These are phyloP conservation scores for Drosophila guanche DNA, from an alignment of 1,140 invertebrate genomes.

Conservation along the genomic window DNA sequence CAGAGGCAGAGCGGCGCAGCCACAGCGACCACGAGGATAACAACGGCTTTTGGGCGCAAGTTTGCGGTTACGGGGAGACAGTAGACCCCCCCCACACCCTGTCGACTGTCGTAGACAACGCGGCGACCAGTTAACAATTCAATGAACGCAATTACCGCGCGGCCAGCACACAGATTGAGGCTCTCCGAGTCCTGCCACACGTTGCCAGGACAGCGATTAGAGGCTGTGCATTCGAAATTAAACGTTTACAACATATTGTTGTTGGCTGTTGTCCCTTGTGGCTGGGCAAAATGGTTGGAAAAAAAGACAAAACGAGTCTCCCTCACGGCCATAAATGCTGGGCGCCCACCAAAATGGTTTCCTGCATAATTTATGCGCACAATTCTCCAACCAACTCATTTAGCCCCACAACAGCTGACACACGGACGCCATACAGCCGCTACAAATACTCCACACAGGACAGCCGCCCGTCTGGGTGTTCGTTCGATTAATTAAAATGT, in stretches of 20 bases:
- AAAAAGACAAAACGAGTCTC: constrained; percentile 10
- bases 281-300: not conserved
- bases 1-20: constrained; percentile 12
- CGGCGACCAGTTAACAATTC: constrained; percentile 74
- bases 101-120: constrained; percentile 46
- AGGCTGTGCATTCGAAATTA: constrained; percentile 70
- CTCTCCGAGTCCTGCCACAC: too few species aligned
- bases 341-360: constrained; percentile 54
- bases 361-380: constrained; percentile 78
- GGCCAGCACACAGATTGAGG: constrained; percentile 37
- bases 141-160: constrained; percentile 76
- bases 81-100: too few species aligned
- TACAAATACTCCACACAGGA: not conserved
- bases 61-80: constrained; percentile 55
- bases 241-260: constrained; percentile 81
- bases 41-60: constrained; percentile 77
- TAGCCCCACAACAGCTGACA: constrained; percentile 62
- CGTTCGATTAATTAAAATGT: constrained; percentile 56
- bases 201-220: constrained; percentile 73
- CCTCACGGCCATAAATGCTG: constrained; percentile 54
- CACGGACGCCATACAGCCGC: constrained; percentile 19
- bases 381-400: constrained; percentile 64
- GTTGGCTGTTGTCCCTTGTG: constrained; percentile 19
- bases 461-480: constrained; percentile 5
- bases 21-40: constrained; percentile 68